Evolutionary conservation across 2,888 invertebrate genomes (phyloP).

Genomic region (Acronicta leporina): DNA sequence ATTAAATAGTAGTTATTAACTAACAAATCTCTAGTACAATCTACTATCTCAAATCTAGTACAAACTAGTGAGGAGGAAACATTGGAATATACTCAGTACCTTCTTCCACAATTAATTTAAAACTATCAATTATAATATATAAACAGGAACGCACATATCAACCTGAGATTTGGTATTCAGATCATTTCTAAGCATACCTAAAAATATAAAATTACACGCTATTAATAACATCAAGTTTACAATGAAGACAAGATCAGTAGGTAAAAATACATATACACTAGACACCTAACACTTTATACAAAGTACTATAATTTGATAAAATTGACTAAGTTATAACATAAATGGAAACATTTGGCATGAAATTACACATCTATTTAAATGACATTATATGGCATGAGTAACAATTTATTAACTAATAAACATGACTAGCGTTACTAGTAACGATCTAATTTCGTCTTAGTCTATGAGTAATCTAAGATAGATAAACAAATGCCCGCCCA

Average conservation of each 20-base stretch:
- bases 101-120: slow-evolving; percentile 28
- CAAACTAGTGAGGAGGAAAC: slow-evolving; percentile 23
- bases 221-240: slow-evolving; percentile 33
- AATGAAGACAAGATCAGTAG: slow-evolving; percentile 41
- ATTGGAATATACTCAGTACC: slow-evolving; percentile 37
- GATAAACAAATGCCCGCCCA: slow-evolving; percentile 37
- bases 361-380: slow-evolving; percentile 58
- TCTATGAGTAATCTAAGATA: slow-evolving; percentile 40
- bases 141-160: slow-evolving; percentile 38
- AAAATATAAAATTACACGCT: slow-evolving; percentile 32
- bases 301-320: slow-evolving; percentile 43
- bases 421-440: slow-evolving; percentile 74
- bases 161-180: slow-evolving; percentile 45
- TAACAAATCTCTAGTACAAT: slow-evolving; percentile 15
- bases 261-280: slow-evolving; percentile 60
- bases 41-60: slow-evolving; percentile 27
- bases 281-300: slow-evolving; percentile 31
- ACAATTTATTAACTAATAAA: slow-evolving; percentile 57
- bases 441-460: slow-evolving; percentile 58
- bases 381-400: slow-evolving; percentile 60
- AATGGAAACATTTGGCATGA: slow-evolving; percentile 64
- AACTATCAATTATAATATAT: slow-evolving; percentile 31
- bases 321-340: slow-evolving; percentile 50
- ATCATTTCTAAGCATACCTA: slow-evolving; percentile 33
- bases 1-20: slow-evolving; percentile 15